A percentile compares a stretch with the other conserved stretches of the same genome.
Evolutionary conservation across 1,140 invertebrate species (phyloP).

Genomic region (Cydia splendana): DNA sequence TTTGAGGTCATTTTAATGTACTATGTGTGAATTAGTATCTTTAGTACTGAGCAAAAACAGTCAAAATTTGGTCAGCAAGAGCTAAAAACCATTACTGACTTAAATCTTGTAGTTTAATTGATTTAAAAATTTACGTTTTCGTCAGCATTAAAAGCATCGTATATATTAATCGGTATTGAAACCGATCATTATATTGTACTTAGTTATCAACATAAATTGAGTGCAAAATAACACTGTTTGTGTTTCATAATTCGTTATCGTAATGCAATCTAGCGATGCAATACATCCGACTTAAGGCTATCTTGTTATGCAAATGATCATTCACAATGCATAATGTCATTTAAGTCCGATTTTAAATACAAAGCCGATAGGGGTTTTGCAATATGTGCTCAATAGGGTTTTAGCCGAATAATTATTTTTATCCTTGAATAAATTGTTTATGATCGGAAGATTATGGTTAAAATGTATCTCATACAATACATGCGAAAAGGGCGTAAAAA

Average conservation of each 20-base stretch:
- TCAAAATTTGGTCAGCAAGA: too few species aligned
- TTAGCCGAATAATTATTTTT: conserved; percentile 8
- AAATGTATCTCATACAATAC: not conserved
- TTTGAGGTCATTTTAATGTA: too few species aligned
- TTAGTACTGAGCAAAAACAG: too few species aligned
- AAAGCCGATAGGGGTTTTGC: conserved; percentile 28
- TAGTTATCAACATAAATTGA: too few species aligned
- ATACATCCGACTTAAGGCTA: conserved; percentile 47
- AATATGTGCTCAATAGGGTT: conserved; percentile 1
- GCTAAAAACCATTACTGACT: too few species aligned
- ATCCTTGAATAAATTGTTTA: not conserved
- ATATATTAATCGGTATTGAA: too few species aligned
- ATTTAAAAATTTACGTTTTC: too few species aligned
- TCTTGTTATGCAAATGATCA: conserved; percentile 61
- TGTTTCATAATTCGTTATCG: conserved; percentile 46
- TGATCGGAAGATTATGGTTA: not conserved
- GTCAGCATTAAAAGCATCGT: too few species aligned
- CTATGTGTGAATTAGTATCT: too few species aligned
- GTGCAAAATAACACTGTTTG: not conserved
- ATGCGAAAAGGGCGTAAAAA: not conserved
- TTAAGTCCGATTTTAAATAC: conserved; percentile 51
- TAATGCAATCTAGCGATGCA: conserved; percentile 50
- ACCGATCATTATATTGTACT: too few species aligned
- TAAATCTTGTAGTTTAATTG: too few species aligned
- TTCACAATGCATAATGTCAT: conserved; percentile 51